Conservation (phyloP, 2,888 invertebrate genomes). For the Hecatera dysodea region DNA sequence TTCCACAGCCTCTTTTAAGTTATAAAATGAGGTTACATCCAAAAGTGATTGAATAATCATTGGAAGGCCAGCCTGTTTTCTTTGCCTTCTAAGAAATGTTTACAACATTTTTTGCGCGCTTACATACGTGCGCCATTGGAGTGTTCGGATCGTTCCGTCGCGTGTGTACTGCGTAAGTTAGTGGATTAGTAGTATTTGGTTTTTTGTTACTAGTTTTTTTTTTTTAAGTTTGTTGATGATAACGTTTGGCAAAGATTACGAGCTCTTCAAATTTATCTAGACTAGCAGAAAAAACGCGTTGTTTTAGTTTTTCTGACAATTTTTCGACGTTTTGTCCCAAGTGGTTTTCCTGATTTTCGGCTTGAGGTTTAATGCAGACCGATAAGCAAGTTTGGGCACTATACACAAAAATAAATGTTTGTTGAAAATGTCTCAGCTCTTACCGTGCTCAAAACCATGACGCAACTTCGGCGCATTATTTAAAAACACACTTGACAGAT, state of each 20-base stretch:
- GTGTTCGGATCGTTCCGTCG: slow-evolving; percentile 1
- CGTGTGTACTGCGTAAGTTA: slow-evolving; percentile 7
- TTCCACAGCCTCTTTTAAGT: not conserved
- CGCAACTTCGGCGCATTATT: slow-evolving; percentile 19
- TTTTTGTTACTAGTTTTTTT: slow-evolving; percentile 23
- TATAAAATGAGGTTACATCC: slow-evolving; percentile 3
- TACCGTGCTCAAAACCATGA: slow-evolving; percentile 1
- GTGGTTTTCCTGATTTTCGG: not conserved
- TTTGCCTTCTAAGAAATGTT: slow-evolving; percentile 37
- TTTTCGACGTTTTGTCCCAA: not conserved
- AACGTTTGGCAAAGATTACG: not conserved
- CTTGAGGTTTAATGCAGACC: not conserved
- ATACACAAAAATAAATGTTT: no score
- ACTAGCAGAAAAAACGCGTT: not conserved
- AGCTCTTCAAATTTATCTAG: not conserved
- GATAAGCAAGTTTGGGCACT: no score
- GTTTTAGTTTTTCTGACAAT: no score
- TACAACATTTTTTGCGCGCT: slow-evolving; percentile 38
- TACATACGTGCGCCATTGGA: slow-evolving; percentile 5
- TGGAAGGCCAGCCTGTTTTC: slow-evolving; percentile 33
- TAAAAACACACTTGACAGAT: slow-evolving; percentile 39
- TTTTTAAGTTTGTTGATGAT: slow-evolving; percentile 15
- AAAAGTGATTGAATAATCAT: slow-evolving; percentile 28
- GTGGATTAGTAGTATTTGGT: not conserved
- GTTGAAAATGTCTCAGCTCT: not conserved